Evolutionary conservation across 2,113 vertebrate species (phyloP).

Genomic region (Pseudorhombus dupliciocellatus): DNA sequence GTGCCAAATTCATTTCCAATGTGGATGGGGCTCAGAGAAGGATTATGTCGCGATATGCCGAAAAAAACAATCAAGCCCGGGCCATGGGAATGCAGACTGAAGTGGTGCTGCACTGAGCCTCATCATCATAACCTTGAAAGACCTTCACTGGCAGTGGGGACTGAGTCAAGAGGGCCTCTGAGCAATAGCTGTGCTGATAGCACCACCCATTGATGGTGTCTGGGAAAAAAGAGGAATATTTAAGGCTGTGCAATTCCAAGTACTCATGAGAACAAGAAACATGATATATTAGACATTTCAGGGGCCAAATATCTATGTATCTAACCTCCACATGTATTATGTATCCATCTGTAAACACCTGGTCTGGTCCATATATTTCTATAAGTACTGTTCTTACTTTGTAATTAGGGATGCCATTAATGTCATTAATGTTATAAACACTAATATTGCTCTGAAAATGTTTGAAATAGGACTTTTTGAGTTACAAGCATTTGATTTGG

Average conservation of each 20-base stretch:
- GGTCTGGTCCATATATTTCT: too few relatives aligned
- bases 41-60: slow-evolving; percentile 58
- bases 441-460: too few relatives aligned
- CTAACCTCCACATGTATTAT: too few relatives aligned
- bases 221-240: neutral
- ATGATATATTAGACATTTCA: too few relatives aligned
- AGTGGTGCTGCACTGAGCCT: slow-evolving; percentile 51
- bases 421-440: too few relatives aligned
- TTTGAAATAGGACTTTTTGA: too few relatives aligned
- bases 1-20: slow-evolving; percentile 55
- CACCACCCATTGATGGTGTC: slow-evolving; percentile 52
- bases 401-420: too few relatives aligned
- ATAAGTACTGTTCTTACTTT: too few relatives aligned
- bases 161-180: slow-evolving; percentile 21
- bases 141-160: slow-evolving; percentile 67
- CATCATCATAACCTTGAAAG: slow-evolving; percentile 77
- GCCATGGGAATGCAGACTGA: slow-evolving; percentile 37
- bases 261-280: too few relatives aligned
- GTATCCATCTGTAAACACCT: too few relatives aligned
- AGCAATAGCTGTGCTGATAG: slow-evolving; percentile 26
- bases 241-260: neutral
- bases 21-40: slow-evolving; percentile 46
- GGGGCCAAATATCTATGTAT: too few relatives aligned
- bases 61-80: slow-evolving; percentile 58
- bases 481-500: too few relatives aligned